Evolutionary conservation across 2,888 invertebrate genomes (phyloP), one percentile per base, ranked within the genome.

Genomic region (Lasioglossum malachurum): DNA sequence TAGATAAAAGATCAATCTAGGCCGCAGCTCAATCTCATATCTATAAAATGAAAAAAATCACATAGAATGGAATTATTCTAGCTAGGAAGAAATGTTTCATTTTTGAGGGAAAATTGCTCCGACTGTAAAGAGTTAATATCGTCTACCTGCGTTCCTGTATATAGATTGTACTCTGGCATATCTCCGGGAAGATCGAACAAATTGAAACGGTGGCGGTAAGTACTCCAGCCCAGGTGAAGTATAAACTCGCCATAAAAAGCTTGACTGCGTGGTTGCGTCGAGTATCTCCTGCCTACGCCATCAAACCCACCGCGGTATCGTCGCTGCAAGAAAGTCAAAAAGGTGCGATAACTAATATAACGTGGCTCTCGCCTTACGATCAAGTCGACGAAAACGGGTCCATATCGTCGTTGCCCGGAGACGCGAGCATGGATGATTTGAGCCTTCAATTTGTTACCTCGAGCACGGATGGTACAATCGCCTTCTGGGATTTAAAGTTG

Each of bases 401-500:
- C 95, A 95, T 96, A 23, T 94, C 92, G 87, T 93, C 92, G 80
- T 95, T 95, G 81, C 95, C 92, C 0, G 94, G 93, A 88, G 96
- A 95, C 89, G 77, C 91, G 10, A 49, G 76, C 27, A 94, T 92
- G 91, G 94, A 95, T 0, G 92, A 93, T 19, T 92, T 94, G 41
- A 96, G 97, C 19, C 95, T 96, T 82, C 97, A 97, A 92, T 97
- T 98, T 93, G 94, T 97, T 4, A 97, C 97, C 0, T 96, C 96
- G 44, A 96, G 97, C 44, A 96, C 96, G 87, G 98, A 98, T 93
- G 97, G 98, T 0, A 96, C 95, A 0, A 95, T 98, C 74, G 96
- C 97, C 67, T 96, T 97, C 92, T 98, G 98, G 98, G 97, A 97
- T 95, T 95, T 98, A 76, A 96, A 97, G 87, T 95, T 96, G n/a